Evolutionary conservation across 2,797 vertebrate species (phyloP).

Genomic region (Linurgus olivaceus): DNA sequence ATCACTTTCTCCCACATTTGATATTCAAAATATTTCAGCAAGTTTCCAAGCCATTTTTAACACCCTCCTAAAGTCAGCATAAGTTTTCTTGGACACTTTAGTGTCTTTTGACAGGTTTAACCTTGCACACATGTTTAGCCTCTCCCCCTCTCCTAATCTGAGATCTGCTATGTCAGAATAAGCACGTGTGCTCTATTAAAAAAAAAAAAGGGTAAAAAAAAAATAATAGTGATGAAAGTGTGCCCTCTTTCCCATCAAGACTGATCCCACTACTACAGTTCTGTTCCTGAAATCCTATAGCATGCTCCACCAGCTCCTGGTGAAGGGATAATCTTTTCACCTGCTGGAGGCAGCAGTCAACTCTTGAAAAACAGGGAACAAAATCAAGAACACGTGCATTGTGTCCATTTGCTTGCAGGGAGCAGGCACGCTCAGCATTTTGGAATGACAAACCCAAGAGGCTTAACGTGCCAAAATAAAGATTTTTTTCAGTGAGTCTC

Average conservation of each 20-base stretch:
- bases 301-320: neutral
- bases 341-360: constrained; percentile 48
- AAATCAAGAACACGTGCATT: neutral
- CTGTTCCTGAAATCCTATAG: constrained; percentile 10
- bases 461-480: constrained; percentile 19
- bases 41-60: neutral
- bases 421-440: neutral
- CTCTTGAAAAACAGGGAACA: neutral
- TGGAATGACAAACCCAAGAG: neutral
- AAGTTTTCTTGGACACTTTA: neutral
- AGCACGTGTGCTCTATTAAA: neutral
- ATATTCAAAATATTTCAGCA: neutral
- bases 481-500: neutral
- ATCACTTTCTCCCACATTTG: neutral
- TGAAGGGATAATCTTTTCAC: constrained; percentile 25
- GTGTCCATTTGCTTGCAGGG: neutral
- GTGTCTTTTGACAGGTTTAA: neutral
- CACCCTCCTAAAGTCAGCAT: neutral
- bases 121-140: neutral
- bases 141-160: neutral
- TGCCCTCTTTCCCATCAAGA: neutral
- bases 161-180: neutral
- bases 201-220: neutral
- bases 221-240: neutral
- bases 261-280: neutral